Base-by-base conservation (phyloP, 2,888 invertebrate genomes). In the Tiliacea citrago region DNA sequence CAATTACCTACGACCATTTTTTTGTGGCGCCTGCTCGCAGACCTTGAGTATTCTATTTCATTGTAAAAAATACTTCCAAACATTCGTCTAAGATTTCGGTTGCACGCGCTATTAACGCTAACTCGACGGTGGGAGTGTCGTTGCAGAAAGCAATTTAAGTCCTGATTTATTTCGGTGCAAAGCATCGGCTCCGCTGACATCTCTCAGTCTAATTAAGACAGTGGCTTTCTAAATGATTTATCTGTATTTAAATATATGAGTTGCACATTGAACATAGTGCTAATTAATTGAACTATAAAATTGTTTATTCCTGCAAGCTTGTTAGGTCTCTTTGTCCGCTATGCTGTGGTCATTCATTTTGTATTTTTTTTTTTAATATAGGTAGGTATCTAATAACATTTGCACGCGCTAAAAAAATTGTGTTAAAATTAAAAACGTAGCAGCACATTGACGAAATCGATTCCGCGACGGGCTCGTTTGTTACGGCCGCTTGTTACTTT, bases 101-200 rank as follows among this genome's bases (percentile, higher is more conserved):
- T 96, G 94, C 95, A 96, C 95, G 96, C 95, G 95, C 95, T 94
- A 96, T 96, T 96, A 95, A 95, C 95, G 93, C 93, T 92, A 92
- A 93, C 90, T 94, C 93, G 93, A 91, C 94, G 92, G 91, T 95
- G 94, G 96, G 95, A 93, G 95, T 95, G 94, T 93, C 95, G 92
- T 93, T 93, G 95, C 92, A 92, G 95, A 95, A 95, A 95, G 95
- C 95, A 94, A 95, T 95, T 95, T 94, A 92, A 91, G 90, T 92
- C 91, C 91, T 95, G 95, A 96, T 96, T 95, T 96, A 96, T 96
- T 91, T 91, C 90, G 86, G 89, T 90, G 92, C 91, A 91, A 89
- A 90, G 89, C 91, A 93, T 92, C 90, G 92, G 83, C 90, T 91
- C 81, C 92, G 95, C 90, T 95, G 95, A 95, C 95, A 92, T 95